Evolutionary conservation across 2,113 vertebrate species (phyloP).

Genomic region (Aldabrachelys gigantea): DNA sequence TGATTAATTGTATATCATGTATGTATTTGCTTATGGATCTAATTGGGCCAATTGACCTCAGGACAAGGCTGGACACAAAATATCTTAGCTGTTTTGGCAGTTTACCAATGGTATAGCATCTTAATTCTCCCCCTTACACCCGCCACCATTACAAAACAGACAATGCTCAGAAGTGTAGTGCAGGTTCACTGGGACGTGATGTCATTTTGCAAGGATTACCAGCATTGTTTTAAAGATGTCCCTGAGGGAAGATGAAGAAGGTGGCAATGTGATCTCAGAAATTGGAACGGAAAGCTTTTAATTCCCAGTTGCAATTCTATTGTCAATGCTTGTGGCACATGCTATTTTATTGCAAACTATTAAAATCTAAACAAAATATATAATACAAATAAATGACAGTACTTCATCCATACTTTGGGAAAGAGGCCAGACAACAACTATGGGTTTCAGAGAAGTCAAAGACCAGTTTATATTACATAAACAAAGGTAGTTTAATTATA

Average conservation of each 20-base stretch:
- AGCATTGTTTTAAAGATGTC: not conserved
- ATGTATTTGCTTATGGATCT: not conserved
- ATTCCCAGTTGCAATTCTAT: not conserved
- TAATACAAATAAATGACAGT: not conserved
- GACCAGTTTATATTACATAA: not conserved
- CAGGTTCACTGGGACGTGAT: not conserved
- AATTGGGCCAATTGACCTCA: not conserved
- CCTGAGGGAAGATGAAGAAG: not conserved
- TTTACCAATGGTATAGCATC: not conserved
- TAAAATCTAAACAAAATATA: not conserved
- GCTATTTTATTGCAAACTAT: not conserved
- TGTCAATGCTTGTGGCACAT: not conserved
- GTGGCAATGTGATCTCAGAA: not conserved
- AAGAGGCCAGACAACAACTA: not conserved
- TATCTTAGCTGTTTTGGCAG: not conserved
- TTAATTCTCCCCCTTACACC: not conserved
- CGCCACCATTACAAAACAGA: not conserved
- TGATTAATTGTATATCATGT: not conserved
- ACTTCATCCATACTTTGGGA: not conserved
- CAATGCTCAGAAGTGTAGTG: not conserved
- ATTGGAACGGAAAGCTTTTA: not conserved
- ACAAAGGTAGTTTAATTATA: not conserved
- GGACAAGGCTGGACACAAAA: not conserved
- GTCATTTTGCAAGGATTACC: not conserved
- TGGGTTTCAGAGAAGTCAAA: not conserved